Conservation (phyloP, 2,888 invertebrate genomes). For the Drosophila parthenogenetica region DNA sequence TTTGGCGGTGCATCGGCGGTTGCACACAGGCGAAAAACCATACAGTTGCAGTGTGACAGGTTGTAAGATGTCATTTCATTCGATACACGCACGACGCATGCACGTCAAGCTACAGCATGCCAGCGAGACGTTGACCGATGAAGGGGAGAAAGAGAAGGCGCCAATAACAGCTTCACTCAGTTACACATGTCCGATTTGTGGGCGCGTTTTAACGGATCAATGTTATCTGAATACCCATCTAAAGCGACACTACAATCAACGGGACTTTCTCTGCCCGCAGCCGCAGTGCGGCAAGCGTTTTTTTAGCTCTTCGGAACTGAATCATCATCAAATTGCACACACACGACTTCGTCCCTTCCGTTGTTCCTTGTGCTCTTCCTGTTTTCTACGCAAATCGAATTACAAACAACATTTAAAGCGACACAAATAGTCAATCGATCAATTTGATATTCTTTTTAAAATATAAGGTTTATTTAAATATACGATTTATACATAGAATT, state of each 20-base stretch:
- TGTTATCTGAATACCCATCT: conserved; percentile 77
- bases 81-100: conserved; percentile 66
- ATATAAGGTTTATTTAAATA: conserved; percentile 79
- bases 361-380: conserved; percentile 68
- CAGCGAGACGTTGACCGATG: too few species aligned
- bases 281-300: conserved; percentile 75
- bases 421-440: conserved; percentile 27
- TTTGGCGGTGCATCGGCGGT: conserved; percentile 74
- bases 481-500: conserved; percentile 71
- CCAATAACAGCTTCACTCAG: conserved; percentile 39
- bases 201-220: conserved; percentile 73
- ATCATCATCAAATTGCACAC: conserved; percentile 78
- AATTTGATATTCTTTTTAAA: conserved; percentile 32
- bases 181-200: conserved; percentile 74
- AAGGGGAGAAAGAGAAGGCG: not conserved
- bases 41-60: conserved; percentile 61
- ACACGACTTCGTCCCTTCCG: conserved; percentile 59
- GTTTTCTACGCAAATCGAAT: conserved; percentile 75
- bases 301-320: conserved; percentile 73
- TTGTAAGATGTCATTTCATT: conserved; percentile 63
- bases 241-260: conserved; percentile 76
- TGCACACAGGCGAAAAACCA: conserved; percentile 82
- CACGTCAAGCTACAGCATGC: conserved; percentile 56
- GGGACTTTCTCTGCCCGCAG: conserved; percentile 68
- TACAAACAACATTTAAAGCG: conserved; percentile 78